A percentile compares a stretch with the other conserved stretches of the same genome.
These are phyloP conservation scores for Caradrina kadenii DNA, from an alignment of 2,888 invertebrate species.

Conservation along the genomic window DNA sequence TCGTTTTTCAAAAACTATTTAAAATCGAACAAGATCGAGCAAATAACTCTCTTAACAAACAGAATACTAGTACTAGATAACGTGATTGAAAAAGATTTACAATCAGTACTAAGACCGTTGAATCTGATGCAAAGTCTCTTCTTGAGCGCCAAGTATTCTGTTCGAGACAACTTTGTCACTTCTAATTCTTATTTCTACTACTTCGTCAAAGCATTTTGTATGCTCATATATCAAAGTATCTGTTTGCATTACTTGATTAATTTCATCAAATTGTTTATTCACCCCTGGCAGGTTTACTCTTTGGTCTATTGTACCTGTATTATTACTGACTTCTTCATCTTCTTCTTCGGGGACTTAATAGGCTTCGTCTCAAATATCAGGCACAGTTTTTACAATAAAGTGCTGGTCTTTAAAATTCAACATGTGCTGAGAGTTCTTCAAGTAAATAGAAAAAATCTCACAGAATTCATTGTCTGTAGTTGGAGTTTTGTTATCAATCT, in stretches of 20 bases:
- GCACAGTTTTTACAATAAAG: background rate
- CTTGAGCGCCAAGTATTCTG: background rate
- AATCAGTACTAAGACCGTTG: background rate
- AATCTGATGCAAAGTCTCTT: background rate
- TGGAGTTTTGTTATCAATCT: background rate
- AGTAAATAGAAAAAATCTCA: background rate
- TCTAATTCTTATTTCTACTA: background rate
- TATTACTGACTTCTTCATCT: background rate
- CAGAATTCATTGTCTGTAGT: background rate
- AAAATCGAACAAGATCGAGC: background rate
- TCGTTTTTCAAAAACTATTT: background rate
- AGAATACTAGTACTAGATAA: background rate
- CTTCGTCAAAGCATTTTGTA: background rate
- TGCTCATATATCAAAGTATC: background rate
- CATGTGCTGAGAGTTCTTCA: background rate
- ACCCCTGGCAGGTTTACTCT: background rate
- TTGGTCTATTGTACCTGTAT: background rate
- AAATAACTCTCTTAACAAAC: background rate
- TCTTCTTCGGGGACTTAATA: background rate
- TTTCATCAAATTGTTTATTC: background rate
- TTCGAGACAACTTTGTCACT: background rate
- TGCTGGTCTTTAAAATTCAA: background rate
- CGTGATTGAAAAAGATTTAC: background rate
- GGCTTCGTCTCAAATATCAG: background rate
- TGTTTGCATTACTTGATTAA: background rate